phyloP scores from a whole-genome alignment of 2,113 vertebrate genomes.

The Hippocampus mohnikei region DNA sequence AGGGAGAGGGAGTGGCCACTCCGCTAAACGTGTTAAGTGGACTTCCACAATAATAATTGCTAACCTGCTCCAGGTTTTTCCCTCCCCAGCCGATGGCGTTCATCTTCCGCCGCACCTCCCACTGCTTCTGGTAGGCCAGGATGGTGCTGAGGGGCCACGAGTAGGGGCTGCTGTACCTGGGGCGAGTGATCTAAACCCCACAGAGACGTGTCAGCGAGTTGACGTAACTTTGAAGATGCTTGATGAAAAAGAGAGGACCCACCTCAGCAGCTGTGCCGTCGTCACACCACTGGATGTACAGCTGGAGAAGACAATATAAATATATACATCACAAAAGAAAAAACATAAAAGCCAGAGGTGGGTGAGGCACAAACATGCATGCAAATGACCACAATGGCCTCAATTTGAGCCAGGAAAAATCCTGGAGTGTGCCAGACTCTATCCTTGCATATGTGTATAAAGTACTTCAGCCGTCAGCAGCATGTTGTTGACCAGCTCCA shows the following conservation, averaged over 20 bases:
- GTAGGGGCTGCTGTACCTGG: constrained; percentile 75
- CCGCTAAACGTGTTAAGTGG: not conserved
- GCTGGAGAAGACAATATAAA: constrained; percentile 59
- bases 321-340: no score
- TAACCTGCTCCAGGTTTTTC: constrained; percentile 87
- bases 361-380: no score
- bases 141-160: constrained; percentile 74
- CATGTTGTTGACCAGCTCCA: constrained; percentile 90
- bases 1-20: not conserved
- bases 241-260: not conserved
- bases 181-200: constrained; percentile 67
- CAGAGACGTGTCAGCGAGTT: not conserved
- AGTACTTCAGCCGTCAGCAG: constrained; percentile 94
- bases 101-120: constrained; percentile 94
- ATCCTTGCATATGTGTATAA: constrained; percentile 15
- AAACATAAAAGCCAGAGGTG: no score
- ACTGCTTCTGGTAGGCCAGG: constrained; percentile 92
- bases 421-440: not conserved
- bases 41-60: constrained; percentile 6
- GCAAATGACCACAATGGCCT: no score
- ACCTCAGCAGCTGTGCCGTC: constrained; percentile 89
- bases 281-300: constrained; percentile 97
- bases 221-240: not conserved
- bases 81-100: constrained; percentile 93
- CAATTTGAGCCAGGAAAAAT: no score